These are phyloP conservation scores for Ibycter americanus DNA, from an alignment of 2,797 vertebrate genomes.

Conservation along the genomic window DNA sequence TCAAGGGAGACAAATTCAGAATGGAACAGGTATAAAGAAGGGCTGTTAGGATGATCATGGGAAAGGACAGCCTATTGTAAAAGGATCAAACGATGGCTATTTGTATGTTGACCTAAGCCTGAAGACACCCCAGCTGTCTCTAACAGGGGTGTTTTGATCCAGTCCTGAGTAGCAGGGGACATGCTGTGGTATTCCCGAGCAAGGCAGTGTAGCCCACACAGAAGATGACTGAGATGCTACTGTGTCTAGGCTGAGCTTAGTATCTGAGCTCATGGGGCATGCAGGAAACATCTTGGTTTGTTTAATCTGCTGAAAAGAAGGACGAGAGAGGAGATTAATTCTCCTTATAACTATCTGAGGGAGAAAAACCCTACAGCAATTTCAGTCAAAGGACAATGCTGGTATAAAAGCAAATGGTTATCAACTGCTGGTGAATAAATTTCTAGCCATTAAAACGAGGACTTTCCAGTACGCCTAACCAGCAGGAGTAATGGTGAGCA, in stretches of 20 bases:
- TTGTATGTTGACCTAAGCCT: background rate
- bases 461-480: background rate
- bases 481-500: background rate
- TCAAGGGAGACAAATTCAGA: background rate
- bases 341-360: background rate
- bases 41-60: background rate
- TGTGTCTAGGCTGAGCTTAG: accelerated
- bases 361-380: background rate
- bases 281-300: background rate
- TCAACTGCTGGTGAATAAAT: background rate
- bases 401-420: background rate
- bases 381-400: background rate
- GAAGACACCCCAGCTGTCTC: background rate
- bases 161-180: background rate
- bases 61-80: background rate
- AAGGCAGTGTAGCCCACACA: background rate
- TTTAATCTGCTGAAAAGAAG: background rate
- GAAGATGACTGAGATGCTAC: background rate
- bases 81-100: background rate
- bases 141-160: background rate
- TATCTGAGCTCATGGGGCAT: accelerated
- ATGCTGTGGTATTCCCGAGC: accelerated
- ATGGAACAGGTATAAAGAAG: background rate
- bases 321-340: background rate
- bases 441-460: background rate